Percentiles rank a stretch among this genome's conserved stretches.
Conservation (phyloP, 92 coral and sea anemone genomes). For the Siderastrea radians region DNA sequence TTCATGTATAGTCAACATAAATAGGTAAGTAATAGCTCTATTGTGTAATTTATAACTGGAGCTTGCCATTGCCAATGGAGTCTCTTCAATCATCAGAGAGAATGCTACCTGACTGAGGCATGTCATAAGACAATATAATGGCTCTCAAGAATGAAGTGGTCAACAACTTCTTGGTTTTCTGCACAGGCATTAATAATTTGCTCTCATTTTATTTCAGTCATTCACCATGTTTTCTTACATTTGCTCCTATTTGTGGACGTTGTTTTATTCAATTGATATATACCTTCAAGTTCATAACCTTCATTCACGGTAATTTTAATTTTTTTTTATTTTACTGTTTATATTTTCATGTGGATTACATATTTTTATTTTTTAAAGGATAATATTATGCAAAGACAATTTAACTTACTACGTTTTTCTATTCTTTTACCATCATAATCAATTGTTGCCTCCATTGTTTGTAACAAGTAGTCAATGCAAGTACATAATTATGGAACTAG, state of each 20-base stretch:
- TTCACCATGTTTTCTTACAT: constrained; percentile 89
- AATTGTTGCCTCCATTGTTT: too few species aligned
- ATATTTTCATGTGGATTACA: constrained; percentile 12
- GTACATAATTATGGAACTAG: too few species aligned
- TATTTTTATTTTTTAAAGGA: neutral
- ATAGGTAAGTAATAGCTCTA: too few species aligned
- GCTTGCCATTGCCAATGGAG: too few species aligned
- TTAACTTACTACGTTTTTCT: too few species aligned
- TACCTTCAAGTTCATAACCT: constrained; percentile 77
- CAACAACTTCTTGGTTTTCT: neutral
- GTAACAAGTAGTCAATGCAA: too few species aligned
- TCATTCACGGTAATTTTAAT: constrained; percentile 55
- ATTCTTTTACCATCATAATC: too few species aligned
- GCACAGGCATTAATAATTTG: neutral
- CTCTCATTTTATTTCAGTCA: constrained; percentile 52
- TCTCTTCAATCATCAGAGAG: too few species aligned
- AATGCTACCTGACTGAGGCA: too few species aligned
- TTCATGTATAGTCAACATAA: neutral
- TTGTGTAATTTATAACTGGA: too few species aligned
- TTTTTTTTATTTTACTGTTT: neutral
- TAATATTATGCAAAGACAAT: neutral
- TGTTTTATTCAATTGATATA: constrained; percentile 83
- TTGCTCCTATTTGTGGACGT: constrained; percentile 90
- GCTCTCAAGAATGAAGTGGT: too few species aligned
- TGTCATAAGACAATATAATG: too few species aligned